Conservation (phyloP, 1,140 invertebrate genomes). For the Drosophila bipectinata region DNA sequence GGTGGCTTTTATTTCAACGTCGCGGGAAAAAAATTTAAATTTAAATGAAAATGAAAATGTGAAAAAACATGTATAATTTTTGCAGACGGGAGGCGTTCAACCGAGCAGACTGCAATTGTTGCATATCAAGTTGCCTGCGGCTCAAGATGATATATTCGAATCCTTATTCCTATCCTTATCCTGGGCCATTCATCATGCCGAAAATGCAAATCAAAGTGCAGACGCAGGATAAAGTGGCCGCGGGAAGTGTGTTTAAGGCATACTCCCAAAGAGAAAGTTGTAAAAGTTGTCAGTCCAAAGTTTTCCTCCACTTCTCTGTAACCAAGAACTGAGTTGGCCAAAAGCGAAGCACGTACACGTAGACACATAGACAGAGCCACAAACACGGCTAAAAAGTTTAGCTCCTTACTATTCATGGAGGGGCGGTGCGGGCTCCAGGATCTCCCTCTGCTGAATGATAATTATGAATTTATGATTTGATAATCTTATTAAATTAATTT, state of each 20-base stretch:
- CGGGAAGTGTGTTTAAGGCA: neutral
- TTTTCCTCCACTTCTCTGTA: constrained; percentile 38
- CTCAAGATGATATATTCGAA: constrained; percentile 3
- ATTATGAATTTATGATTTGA: constrained; percentile 82
- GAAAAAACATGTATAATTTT: constrained; percentile 4
- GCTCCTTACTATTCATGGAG: constrained; percentile 31
- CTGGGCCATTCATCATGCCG: constrained; percentile 38
- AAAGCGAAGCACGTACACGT: constrained; percentile 36
- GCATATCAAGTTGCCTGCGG: constrained; percentile 36
- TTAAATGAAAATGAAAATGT: constrained; percentile 20
- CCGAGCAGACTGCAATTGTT: constrained; percentile 35
- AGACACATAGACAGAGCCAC: neutral
- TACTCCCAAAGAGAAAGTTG: constrained; percentile 60
- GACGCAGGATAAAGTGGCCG: constrained; percentile 7
- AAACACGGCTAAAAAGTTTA: constrained; percentile 30
- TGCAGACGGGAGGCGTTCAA: constrained; percentile 5
- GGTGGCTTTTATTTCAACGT: neutral
- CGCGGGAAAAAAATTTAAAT: constrained; percentile 6
- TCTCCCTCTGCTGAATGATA: constrained; percentile 61
- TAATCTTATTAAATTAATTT: constrained; percentile 82
- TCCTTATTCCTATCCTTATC: neutral
- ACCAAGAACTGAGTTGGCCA: constrained; percentile 44
- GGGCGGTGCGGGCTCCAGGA: neutral
- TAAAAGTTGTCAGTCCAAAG: constrained; percentile 52
- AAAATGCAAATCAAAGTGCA: constrained; percentile 64